phyloP scores from a whole-genome alignment of 2,888 invertebrate genomes.

The Penaeus monodon region DNA sequence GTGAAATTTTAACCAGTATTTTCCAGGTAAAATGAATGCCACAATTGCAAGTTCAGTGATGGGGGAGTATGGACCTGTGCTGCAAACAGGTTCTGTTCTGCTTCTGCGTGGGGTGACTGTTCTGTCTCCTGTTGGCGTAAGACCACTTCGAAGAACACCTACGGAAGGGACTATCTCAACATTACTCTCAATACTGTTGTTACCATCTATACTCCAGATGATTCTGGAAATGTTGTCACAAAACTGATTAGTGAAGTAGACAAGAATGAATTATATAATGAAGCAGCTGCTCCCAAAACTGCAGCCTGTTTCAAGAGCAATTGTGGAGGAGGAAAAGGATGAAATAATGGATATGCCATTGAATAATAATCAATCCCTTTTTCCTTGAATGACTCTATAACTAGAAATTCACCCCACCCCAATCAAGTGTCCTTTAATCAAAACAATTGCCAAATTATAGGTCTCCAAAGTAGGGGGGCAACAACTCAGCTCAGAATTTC shows the following conservation, averaged over 20 bases:
- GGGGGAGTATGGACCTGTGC: constrained; percentile 22
- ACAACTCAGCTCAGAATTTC: neutral
- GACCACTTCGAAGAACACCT: neutral
- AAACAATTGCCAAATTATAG: constrained; percentile 6
- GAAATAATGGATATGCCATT: neutral
- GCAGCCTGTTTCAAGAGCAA: constrained; percentile 11
- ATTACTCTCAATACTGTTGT: constrained; percentile 47
- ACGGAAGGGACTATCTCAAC: constrained; percentile 51
- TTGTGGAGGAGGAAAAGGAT: constrained; percentile 55
- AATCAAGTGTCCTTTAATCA: neutral
- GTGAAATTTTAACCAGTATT: neutral
- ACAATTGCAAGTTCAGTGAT: constrained; percentile 46
- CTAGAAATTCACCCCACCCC: neutral
- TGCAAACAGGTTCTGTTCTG: constrained; percentile 45
- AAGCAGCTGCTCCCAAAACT: constrained; percentile 13
- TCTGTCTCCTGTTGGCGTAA: constrained; percentile 40
- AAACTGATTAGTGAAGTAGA: constrained; percentile 11
- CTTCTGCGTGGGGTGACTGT: constrained; percentile 44
- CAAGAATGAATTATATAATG: constrained; percentile 12
- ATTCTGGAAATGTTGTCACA: constrained; percentile 21
- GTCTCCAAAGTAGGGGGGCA: neutral
- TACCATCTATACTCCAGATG: constrained; percentile 45
- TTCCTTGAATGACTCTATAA: neutral
- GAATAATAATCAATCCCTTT: constrained; percentile 11
- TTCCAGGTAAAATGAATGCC: constrained; percentile 54